A percentile compares a stretch with the other conserved stretches of the same genome.
These are phyloP conservation scores for Hydra vulgaris DNA, from an alignment of 30 jellyfish, hydroid and myxozoan species.

Conservation along the genomic window DNA sequence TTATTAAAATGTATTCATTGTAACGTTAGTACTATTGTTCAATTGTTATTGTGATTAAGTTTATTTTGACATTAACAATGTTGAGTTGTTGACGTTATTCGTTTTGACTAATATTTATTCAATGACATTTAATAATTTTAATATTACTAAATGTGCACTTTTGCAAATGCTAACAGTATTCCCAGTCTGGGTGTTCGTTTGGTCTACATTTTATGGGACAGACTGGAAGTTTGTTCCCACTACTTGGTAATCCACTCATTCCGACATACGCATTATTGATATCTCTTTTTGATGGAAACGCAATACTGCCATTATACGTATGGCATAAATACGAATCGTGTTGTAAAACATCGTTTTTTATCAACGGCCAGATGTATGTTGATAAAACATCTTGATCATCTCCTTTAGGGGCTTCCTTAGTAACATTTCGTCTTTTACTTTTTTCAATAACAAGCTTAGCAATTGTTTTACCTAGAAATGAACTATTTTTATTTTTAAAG, in stretches of 20 bases:
- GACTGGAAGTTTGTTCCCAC: not conserved
- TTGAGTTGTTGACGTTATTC: too few species aligned
- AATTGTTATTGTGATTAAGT: too few species aligned
- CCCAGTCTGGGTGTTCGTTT: slow-evolving; percentile 4
- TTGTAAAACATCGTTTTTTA: not conserved
- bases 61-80: too few species aligned
- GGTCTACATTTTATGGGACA: slow-evolving; percentile 24
- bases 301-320: not conserved
- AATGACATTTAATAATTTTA: too few species aligned
- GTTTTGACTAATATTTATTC: too few species aligned
- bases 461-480: not conserved
- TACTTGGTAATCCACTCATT: not conserved
- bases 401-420: not conserved
- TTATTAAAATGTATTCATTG: too few species aligned
- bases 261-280: not conserved
- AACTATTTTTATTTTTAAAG: not conserved
- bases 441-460: not conserved
- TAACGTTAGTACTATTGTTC: too few species aligned
- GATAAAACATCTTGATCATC: slow-evolving; percentile 6
- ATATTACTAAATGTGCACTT: too few species aligned
- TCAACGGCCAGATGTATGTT: not conserved
- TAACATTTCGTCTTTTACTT: not conserved
- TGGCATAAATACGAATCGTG: slow-evolving; percentile 17
- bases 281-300: slow-evolving; percentile 16
- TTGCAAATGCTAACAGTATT: slow-evolving; percentile 6